Conservation (phyloP, 2,113 vertebrate species). For the Leptobrachium leishanense region DNA sequence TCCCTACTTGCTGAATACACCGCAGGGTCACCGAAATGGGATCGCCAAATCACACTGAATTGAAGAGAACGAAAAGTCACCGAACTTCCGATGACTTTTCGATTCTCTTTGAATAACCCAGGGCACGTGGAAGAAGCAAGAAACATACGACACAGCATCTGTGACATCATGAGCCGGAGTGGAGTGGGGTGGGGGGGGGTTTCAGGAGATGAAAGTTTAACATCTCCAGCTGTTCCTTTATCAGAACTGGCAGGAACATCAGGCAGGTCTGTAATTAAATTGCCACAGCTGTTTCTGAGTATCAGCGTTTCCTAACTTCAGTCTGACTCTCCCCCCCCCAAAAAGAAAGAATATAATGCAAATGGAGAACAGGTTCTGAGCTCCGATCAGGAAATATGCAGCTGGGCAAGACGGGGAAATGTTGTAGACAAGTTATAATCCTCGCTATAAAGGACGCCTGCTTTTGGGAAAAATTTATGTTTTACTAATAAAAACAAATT, state of each 20-base stretch:
- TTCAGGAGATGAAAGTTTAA: constrained; percentile 45
- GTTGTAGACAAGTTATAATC: constrained; percentile 47
- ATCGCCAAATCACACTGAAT: too few relatives aligned
- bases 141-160: constrained; percentile 13
- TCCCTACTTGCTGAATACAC: too few relatives aligned
- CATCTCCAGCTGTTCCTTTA: constrained; percentile 55
- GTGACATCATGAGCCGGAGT: constrained; percentile 38
- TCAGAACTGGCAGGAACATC: constrained; percentile 60
- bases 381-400: constrained; percentile 54
- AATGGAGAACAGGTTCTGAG: constrained; percentile 52
- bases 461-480: constrained; percentile 28
- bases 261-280: constrained; percentile 63
- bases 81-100: too few relatives aligned
- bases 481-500: constrained; percentile 43
- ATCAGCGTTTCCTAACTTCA: constrained; percentile 62
- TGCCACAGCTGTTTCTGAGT: constrained; percentile 66
- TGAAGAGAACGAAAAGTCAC: too few relatives aligned
- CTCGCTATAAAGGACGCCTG: constrained; percentile 43
- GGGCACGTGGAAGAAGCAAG: constrained; percentile 21
- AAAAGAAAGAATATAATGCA: constrained; percentile 15
- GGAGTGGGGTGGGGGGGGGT: neutral
- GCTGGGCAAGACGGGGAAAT: constrained; percentile 49
- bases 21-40: too few relatives aligned
- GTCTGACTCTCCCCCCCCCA: constrained; percentile 46
- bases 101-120: neutral